A percentile compares a stretch with the other conserved stretches of the same genome.
Conservation (phyloP, 1,140 invertebrate species). For the Atta cephalotes region DNA sequence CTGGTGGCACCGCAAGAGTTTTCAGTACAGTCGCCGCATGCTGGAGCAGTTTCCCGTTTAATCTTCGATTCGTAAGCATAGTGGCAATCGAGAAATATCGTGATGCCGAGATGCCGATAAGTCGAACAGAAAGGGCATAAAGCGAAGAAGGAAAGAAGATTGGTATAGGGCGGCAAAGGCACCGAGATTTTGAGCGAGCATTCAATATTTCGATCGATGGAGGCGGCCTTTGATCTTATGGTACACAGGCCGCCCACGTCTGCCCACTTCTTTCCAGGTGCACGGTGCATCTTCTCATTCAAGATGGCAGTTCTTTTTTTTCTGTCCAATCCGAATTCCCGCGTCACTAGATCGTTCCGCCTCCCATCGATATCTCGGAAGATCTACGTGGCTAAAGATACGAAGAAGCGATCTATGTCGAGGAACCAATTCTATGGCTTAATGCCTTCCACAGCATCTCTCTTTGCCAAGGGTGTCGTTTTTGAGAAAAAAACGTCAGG, state of each 20-base stretch:
- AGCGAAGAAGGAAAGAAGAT: background rate
- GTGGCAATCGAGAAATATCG: background rate
- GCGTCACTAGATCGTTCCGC: background rate
- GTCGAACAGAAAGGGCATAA: background rate
- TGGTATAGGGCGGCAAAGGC: slow-evolving; percentile 43
- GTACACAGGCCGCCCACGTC: slow-evolving; percentile 80
- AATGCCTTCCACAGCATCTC: slow-evolving; percentile 17
- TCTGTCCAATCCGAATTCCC: background rate
- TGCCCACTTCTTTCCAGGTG: slow-evolving; percentile 54
- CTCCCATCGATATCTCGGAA: slow-evolving; percentile 24
- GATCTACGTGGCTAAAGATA: background rate
- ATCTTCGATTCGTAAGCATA: slow-evolving; percentile 33
- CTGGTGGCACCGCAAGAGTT: background rate
- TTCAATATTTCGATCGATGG: slow-evolving; percentile 80
- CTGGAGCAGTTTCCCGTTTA: slow-evolving; percentile 35
- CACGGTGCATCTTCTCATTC: slow-evolving; percentile 40
- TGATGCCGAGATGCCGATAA: background rate
- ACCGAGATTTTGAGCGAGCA: slow-evolving; percentile 76
- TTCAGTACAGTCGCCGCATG: background rate
- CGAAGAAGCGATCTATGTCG: background rate
- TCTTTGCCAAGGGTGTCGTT: slow-evolving; percentile 14
- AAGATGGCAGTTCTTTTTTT: slow-evolving; percentile 40
- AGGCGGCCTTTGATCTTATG: slow-evolving; percentile 78
- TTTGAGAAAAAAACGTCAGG: background rate
- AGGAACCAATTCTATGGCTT: slow-evolving; percentile 41